Conservation (phyloP, 2,888 invertebrate genomes). For the Blastobasis lacticolella region DNA sequence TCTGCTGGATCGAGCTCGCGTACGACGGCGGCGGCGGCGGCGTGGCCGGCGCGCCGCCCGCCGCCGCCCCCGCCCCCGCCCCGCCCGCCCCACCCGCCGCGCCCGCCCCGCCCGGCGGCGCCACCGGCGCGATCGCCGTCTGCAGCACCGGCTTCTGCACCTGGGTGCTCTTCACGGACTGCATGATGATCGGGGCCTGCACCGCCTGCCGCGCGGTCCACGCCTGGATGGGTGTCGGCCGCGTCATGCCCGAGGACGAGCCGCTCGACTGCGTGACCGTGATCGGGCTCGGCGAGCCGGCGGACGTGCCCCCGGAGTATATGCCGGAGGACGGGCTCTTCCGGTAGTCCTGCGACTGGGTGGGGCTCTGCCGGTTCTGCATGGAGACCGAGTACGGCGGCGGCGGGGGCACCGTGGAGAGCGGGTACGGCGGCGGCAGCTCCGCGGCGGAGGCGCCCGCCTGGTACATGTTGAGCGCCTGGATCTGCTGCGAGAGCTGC, state of each 20-base stretch:
- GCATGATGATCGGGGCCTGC: conserved; percentile 96
- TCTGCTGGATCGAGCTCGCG: conserved; percentile 86
- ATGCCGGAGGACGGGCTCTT: conserved; percentile 91
- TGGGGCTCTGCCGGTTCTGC: conserved; percentile 90
- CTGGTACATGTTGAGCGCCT: conserved; percentile 86
- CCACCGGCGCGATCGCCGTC: conserved; percentile 94
- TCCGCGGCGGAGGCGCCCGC: conserved; percentile 75
- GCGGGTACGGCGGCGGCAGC: conserved; percentile 81
- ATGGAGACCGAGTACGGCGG: conserved; percentile 90
- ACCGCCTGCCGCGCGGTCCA: conserved; percentile 92
- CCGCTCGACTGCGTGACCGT: conserved; percentile 79
- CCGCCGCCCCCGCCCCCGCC: conserved; percentile 71
- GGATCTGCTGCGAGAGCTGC: conserved; percentile 90
- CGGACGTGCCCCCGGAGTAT: conserved; percentile 87
- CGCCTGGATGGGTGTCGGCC: conserved; percentile 87
- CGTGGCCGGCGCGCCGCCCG: conserved; percentile 63
- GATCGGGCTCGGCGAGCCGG: conserved; percentile 89
- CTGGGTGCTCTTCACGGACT: conserved; percentile 95
- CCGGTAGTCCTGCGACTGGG: conserved; percentile 85
- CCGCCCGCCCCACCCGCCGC: conserved; percentile 82
- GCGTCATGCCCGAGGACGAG: conserved; percentile 78
- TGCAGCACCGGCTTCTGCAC: conserved; percentile 96
- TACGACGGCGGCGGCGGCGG: conserved; percentile 87
- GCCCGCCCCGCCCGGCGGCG: conserved; percentile 75
- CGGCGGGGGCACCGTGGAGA: conserved; percentile 79